These are phyloP conservation scores for Orientallactaga sibirica DNA, from an alignment of 2,797 vertebrate genomes.

Conservation along the genomic window DNA sequence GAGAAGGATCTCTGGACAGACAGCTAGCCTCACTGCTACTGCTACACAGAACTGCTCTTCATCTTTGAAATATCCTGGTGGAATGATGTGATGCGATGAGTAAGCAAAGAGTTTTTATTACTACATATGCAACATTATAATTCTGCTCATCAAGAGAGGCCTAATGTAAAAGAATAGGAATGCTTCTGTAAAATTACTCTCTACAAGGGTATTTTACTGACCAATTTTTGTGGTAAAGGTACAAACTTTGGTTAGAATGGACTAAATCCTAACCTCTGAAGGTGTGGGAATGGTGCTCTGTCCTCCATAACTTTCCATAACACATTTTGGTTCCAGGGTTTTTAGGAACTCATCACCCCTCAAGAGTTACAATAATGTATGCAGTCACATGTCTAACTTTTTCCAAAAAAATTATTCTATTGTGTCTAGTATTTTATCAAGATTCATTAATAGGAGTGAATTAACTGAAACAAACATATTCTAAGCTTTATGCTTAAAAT, in stretches of 20 bases:
- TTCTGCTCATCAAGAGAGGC: constrained; percentile 3
- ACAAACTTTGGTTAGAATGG: not conserved
- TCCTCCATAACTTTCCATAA: not conserved
- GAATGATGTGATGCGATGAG: not conserved
- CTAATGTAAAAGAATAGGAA: constrained; percentile 5
- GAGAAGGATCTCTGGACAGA: constrained; percentile 18
- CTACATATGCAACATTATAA: not conserved
- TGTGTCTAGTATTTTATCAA: not conserved
- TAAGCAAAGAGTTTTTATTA: not conserved
- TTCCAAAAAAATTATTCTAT: constrained; percentile 27
- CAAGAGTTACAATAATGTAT: not conserved
- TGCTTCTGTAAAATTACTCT: not conserved
- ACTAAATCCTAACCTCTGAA: not conserved
- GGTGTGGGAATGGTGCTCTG: not conserved
- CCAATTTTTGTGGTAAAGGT: not conserved
- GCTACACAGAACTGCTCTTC: not conserved
- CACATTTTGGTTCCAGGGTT: not conserved
- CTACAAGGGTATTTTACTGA: not conserved
- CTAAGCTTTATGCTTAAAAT: constrained; percentile 19
- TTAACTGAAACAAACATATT: constrained; percentile 37
- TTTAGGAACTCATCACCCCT: not conserved
- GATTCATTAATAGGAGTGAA: constrained; percentile 15
- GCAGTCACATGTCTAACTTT: not conserved
- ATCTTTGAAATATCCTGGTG: not conserved
- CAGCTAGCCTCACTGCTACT: not conserved